These are phyloP conservation scores for Odontomyia ornata DNA, from an alignment of 2,888 invertebrate species.

Conservation along the genomic window DNA sequence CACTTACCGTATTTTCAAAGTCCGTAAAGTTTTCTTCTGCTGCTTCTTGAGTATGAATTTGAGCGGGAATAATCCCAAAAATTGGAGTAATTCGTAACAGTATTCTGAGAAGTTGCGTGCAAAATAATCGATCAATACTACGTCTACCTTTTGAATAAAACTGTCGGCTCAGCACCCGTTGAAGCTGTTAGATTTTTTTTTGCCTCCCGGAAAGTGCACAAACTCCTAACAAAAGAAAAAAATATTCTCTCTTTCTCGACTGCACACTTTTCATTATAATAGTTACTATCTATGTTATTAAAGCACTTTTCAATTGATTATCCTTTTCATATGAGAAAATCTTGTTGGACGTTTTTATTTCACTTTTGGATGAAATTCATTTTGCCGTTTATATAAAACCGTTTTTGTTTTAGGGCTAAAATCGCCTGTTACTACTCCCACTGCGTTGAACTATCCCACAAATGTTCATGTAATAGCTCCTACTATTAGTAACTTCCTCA, in stretches of 20 bases:
- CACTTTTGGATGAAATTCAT: background rate
- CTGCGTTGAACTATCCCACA: too few species aligned
- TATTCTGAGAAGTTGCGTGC: background rate
- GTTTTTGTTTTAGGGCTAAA: constrained; percentile 33
- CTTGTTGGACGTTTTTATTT: background rate
- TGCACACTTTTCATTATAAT: too few species aligned
- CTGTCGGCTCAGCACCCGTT: constrained; percentile 6
- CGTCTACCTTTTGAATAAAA: constrained; percentile 28
- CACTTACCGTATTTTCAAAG: background rate
- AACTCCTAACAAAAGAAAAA: background rate
- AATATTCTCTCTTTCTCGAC: background rate
- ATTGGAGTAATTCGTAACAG: constrained; percentile 7
- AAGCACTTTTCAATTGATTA: constrained; percentile 10
- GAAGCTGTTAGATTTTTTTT: background rate
- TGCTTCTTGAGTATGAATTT: too few species aligned
- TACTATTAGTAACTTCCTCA: too few species aligned
- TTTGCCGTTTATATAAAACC: constrained; percentile 21
- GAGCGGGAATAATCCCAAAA: constrained; percentile 5
- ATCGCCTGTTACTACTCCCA: too few species aligned
- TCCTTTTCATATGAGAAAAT: background rate
- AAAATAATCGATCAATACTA: constrained; percentile 24
- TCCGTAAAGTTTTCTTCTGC: background rate
- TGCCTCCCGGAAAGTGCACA: constrained; percentile 21
- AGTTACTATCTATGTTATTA: too few species aligned
- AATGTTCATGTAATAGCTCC: too few species aligned